Evolutionary conservation across 2,797 vertebrate species (phyloP).

Genomic region (Fratercula arctica): DNA sequence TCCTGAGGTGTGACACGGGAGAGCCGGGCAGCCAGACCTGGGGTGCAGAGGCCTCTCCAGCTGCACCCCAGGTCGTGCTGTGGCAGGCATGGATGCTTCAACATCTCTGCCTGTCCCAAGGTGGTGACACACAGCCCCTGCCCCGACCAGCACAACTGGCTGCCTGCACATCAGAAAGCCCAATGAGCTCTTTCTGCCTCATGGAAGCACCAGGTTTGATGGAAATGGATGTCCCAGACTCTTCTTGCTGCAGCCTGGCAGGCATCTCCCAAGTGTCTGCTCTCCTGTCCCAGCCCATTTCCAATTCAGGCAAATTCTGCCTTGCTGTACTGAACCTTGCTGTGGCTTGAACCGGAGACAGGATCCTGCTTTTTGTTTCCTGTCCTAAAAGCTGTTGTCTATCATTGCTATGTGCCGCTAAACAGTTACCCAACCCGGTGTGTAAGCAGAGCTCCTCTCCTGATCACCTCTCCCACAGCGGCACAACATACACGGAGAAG

Average conservation of each 20-base stretch:
- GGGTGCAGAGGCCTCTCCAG: neutral
- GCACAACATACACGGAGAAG: neutral
- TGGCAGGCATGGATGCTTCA: neutral
- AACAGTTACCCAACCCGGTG: neutral
- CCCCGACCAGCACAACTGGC: neutral
- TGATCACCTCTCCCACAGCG: neutral
- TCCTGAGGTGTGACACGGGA: neutral
- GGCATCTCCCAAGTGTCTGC: neutral
- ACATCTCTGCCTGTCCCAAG: neutral
- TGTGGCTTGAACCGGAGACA: neutral
- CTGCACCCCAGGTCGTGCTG: rapidly evolving
- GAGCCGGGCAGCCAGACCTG: neutral
- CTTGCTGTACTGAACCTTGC: neutral
- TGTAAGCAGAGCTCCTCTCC: neutral
- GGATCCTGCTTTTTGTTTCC: neutral
- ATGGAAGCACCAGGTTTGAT: neutral
- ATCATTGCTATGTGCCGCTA: rapidly evolving
- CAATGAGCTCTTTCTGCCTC: neutral
- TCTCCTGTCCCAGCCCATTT: neutral
- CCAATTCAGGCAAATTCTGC: neutral
- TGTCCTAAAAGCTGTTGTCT: neutral
- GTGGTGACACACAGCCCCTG: rapidly evolving
- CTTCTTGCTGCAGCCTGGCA: neutral
- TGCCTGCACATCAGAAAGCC: neutral
- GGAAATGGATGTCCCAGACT: neutral